Percentiles rank a stretch among this genome's conserved stretches.
Conservation (phyloP, 2,888 invertebrate genomes). For the Thecophora atra region DNA sequence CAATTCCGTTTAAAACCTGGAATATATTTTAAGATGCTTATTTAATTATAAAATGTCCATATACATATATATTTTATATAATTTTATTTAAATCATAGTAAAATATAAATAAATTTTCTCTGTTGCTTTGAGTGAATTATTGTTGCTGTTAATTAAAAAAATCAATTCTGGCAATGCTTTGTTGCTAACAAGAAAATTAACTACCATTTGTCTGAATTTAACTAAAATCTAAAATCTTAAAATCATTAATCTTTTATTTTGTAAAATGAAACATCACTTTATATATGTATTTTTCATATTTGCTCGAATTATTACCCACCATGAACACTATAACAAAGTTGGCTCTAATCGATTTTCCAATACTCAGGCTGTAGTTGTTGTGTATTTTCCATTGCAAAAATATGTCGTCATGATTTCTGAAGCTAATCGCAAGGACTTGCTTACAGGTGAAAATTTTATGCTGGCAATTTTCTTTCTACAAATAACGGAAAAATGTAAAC, state of each 20-base stretch:
- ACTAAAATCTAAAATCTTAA: background rate
- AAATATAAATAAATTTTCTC: background rate
- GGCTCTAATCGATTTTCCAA: conserved; percentile 50
- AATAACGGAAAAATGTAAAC: background rate
- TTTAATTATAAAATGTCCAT: background rate
- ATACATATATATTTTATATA: background rate
- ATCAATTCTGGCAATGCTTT: background rate
- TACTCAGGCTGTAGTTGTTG: conserved; percentile 46
- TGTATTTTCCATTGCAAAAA: conserved; percentile 47
- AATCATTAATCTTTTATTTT: background rate
- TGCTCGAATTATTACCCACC: too few relatives aligned
- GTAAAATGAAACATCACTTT: too few relatives aligned
- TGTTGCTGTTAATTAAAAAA: background rate
- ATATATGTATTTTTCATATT: too few relatives aligned
- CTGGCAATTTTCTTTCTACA: conserved; percentile 52
- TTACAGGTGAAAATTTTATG: conserved; percentile 48
- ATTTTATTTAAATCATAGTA: background rate
- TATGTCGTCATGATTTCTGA: conserved; percentile 32
- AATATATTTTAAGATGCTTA: too few relatives aligned
- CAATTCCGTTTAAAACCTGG: conserved; percentile 55
- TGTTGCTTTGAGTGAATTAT: background rate
- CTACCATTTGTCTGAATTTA: background rate
- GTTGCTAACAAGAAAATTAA: background rate
- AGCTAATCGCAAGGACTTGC: conserved; percentile 40
- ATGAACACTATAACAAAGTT: conserved; percentile 51